These are phyloP conservation scores for Protaetia brevitarsis DNA, from an alignment of 1,140 invertebrate species.

Conservation along the genomic window DNA sequence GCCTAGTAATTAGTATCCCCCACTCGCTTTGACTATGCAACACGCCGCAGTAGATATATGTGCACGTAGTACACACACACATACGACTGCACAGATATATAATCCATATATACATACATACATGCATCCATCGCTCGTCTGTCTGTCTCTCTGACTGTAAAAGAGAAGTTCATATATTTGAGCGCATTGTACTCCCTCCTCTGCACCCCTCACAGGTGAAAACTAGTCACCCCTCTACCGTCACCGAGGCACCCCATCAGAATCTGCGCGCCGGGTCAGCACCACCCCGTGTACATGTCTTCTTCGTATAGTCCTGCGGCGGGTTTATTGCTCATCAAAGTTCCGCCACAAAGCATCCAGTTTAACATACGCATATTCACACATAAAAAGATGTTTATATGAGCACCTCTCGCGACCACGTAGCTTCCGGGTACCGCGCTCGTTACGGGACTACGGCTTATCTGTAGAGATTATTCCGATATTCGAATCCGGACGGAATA, in stretches of 20 bases:
- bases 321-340: conserved; percentile 5
- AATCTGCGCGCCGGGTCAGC: conserved; percentile 5
- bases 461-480: conserved; percentile 8
- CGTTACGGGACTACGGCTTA: conserved; percentile 6
- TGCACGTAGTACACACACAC: background rate
- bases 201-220: conserved; percentile 2
- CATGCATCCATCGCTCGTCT: background rate
- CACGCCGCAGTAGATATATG: background rate
- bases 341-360: no score
- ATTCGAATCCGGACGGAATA: background rate
- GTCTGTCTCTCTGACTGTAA: background rate
- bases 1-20: conserved; percentile 20
- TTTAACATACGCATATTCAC: background rate
- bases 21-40: conserved; percentile 21
- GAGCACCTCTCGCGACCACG: background rate
- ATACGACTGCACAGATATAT: background rate
- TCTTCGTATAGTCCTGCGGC: conserved; percentile 11
- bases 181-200: background rate
- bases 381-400: background rate
- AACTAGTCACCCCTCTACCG: conserved; percentile 9
- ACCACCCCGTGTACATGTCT: conserved; percentile 4
- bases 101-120: background rate
- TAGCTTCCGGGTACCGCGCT: background rate
- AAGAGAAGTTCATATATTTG: background rate
- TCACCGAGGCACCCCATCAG: conserved; percentile 18